These are phyloP conservation scores for Eupristina koningsbergeri DNA, from an alignment of 1,140 invertebrate genomes.

Conservation along the genomic window DNA sequence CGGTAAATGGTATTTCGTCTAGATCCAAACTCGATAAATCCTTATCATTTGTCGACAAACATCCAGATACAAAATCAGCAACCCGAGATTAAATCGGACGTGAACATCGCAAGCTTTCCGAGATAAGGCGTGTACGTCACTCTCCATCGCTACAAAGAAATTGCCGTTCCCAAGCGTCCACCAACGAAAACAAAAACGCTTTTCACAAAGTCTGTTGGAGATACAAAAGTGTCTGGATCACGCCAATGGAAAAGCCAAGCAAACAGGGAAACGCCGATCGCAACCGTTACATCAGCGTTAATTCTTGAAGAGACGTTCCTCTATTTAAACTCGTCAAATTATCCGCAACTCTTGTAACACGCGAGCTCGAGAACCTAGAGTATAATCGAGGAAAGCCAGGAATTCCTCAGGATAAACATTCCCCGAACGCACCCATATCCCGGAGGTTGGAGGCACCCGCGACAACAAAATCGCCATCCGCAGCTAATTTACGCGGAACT, in stretches of 20 bases:
- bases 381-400: not conserved
- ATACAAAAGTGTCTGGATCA: not conserved
- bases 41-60: slow-evolving; percentile 6
- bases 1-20: not conserved
- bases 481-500: slow-evolving; percentile 54
- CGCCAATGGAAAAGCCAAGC: not conserved
- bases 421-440: not conserved
- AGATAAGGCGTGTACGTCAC: not conserved
- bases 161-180: too few relatives aligned
- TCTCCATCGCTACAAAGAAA: not conserved
- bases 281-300: slow-evolving; percentile 4
- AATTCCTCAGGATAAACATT: not conserved
- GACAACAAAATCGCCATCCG: slow-evolving; percentile 53
- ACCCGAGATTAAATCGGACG: not conserved
- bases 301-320: not conserved
- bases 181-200: not conserved
- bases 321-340: slow-evolving; percentile 52
- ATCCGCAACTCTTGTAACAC: slow-evolving; percentile 39
- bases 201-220: not conserved
- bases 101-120: not conserved
- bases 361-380: not conserved
- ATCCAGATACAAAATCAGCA: not conserved
- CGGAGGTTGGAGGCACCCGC: not conserved
- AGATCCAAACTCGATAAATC: not conserved
- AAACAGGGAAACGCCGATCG: not conserved